A percentile compares a stretch with the other conserved stretches of the same genome.
phyloP scores from a whole-genome alignment of 1,140 invertebrate species.

The Sesamia nonagrioides region DNA sequence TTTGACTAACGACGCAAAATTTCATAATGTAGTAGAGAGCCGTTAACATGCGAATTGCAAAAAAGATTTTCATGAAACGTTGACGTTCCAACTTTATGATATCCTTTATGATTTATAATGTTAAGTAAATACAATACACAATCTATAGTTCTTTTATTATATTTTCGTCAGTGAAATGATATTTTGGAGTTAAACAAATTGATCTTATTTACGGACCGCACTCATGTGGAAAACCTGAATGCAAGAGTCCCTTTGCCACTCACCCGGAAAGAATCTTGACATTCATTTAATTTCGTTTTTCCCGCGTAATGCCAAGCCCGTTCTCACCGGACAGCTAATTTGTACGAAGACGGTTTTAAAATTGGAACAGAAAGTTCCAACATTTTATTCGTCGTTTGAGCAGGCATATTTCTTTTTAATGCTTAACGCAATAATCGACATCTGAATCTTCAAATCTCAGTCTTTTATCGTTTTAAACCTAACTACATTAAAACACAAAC shows the following conservation, averaged over 20 bases:
- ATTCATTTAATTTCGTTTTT: conserved; percentile 14
- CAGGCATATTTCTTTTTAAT: background rate
- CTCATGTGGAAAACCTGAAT: background rate
- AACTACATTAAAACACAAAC: background rate
- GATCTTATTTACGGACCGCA: background rate
- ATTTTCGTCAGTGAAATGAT: background rate
- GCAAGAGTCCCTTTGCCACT: conserved; percentile 2
- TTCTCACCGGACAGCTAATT: background rate
- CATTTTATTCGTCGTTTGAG: no score
- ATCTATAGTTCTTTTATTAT: background rate
- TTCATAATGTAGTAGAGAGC: conserved; percentile 9
- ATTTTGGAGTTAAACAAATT: background rate
- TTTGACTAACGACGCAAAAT: conserved; percentile 26
- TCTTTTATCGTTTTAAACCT: background rate
- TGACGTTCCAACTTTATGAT: background rate
- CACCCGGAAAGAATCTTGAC: conserved; percentile 12
- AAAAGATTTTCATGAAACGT: background rate
- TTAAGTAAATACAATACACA: no score
- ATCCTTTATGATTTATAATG: no score
- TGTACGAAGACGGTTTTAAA: background rate
- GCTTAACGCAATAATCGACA: background rate
- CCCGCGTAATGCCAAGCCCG: background rate
- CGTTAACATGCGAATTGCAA: conserved; percentile 33
- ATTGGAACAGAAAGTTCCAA: no score
- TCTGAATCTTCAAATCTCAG: no score